Conservation (phyloP, 2,797 vertebrate species). For the Clamator glandarius region DNA sequence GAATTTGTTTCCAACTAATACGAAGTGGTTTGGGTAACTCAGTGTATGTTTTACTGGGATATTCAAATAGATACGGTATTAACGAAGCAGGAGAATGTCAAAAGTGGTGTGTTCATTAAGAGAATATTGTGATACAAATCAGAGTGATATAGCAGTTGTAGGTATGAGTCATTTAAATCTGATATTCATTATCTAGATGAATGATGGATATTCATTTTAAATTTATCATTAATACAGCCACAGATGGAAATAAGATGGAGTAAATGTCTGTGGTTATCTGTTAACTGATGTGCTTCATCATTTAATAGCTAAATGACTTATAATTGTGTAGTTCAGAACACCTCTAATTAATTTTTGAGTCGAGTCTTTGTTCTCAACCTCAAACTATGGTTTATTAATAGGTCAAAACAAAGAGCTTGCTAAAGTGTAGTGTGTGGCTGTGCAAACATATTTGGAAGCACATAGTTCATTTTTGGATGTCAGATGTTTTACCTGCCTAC, state of each 20-base stretch:
- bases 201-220: constrained; percentile 36
- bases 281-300: constrained; percentile 35
- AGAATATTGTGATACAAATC: background rate
- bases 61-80: background rate
- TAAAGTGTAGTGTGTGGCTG: background rate
- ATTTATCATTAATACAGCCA: constrained; percentile 35
- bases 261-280: constrained; percentile 28
- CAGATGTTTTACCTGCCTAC: constrained; percentile 30
- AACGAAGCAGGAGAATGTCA: background rate
- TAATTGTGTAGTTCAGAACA: constrained; percentile 58
- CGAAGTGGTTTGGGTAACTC: background rate
- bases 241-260: constrained; percentile 52
- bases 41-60: background rate
- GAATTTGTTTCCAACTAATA: background rate
- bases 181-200: constrained; percentile 33
- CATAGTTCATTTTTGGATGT: constrained; percentile 14
- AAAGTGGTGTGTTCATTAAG: constrained; percentile 8
- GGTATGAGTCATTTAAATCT: constrained; percentile 8
- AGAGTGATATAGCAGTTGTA: background rate
- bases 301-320: constrained; percentile 57
- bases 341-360: constrained; percentile 67
- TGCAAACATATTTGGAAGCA: constrained; percentile 21
- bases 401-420: constrained; percentile 2
- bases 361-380: constrained; percentile 29
- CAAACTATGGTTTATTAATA: constrained; percentile 56